Base-by-base conservation (phyloP, 2,888 invertebrate genomes). In the Lottia scabra region DNA sequence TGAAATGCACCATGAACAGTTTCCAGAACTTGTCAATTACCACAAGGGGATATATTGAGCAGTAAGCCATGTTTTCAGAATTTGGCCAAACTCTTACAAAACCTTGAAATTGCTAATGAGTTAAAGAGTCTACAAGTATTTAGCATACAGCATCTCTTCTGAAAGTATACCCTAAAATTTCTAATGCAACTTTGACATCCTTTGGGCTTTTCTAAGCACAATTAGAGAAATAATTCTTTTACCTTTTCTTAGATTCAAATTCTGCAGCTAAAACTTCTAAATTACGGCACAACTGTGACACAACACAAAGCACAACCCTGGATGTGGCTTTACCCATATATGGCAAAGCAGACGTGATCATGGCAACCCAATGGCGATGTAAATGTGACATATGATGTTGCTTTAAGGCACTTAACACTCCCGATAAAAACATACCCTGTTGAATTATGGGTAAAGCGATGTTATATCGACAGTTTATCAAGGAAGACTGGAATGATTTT, bases 301-400 rank as follows among this genome's bases (percentile, higher is more conserved):
- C 93, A 0, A 95, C 94, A 79, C 93, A 93, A 65, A 95, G 93
- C 0, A 94, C 93, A 71, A 95, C 93, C 80, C 94, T 93, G 26
- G 95, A 93, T 16, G 96, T 90, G 13, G 94, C 93, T 64, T 93
- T 92, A 62, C 93, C 88, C 88, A 95, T 93, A 88, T 94, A 95
- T 13, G 95, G 96, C 56, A 96, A 90, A 70, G 95, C 93, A 30
- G 94, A 93, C 0, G 95, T 94, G 12, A 96, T 93, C 88, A 96
- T 91, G 75, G 94, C 93, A 45, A 95, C 92, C 95, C 96, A 96
- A 84, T 94, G 94, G 77, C 93, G 93, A 88, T 96, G 96, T 78
- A 95, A 89, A 84, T 94, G 93, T 65, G 93, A 92, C 89, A 93
- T 91, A 75, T 93, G 93, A 73, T 93, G 92, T 88, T 94, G 90